Percentiles rank a stretch among this genome's conserved stretches.
Evolutionary conservation across 1,140 invertebrate genomes (phyloP).

Genomic region (Rhizoglyphus robini): DNA sequence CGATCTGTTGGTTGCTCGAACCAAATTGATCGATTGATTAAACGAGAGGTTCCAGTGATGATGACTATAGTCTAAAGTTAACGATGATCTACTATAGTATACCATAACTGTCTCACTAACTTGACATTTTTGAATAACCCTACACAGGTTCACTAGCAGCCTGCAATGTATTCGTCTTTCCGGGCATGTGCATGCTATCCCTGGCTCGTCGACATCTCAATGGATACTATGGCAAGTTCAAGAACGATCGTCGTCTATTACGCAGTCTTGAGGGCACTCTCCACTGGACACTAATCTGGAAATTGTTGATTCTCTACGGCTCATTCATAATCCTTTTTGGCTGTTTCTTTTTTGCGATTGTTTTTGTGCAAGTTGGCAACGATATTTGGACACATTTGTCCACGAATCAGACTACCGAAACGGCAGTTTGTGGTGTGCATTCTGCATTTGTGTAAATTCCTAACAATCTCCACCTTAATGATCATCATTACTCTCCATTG

Average conservation of each 20-base stretch:
- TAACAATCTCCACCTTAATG: no score
- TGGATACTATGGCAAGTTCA: slow-evolving; percentile 3
- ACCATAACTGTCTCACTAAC: neutral
- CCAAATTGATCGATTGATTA: neutral
- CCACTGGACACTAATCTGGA: neutral
- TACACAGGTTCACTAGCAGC: slow-evolving; percentile 35
- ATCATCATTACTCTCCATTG: no score
- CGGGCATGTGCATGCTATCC: slow-evolving; percentile 21
- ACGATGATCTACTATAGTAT: neutral
- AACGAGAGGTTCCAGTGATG: neutral
- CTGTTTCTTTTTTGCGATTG: slow-evolving; percentile 19
- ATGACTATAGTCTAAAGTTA: neutral
- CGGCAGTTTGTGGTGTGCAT: neutral
- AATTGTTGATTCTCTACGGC: neutral
- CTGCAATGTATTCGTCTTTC: slow-evolving; percentile 25
- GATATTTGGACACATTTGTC: neutral
- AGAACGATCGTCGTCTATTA: slow-evolving; percentile 1
- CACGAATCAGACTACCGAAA: neutral
- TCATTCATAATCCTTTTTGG: slow-evolving; percentile 17
- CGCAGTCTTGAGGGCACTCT: neutral
- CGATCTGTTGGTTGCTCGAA: neutral
- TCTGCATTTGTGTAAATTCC: no score
- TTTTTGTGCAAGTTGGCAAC: slow-evolving; percentile 18
- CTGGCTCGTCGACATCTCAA: slow-evolving; percentile 3
- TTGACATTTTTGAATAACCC: neutral